Percentiles rank a stretch among this genome's conserved stretches.
phyloP scores from a whole-genome alignment of 2,888 invertebrate genomes.

The Sarcophaga subvicina region DNA sequence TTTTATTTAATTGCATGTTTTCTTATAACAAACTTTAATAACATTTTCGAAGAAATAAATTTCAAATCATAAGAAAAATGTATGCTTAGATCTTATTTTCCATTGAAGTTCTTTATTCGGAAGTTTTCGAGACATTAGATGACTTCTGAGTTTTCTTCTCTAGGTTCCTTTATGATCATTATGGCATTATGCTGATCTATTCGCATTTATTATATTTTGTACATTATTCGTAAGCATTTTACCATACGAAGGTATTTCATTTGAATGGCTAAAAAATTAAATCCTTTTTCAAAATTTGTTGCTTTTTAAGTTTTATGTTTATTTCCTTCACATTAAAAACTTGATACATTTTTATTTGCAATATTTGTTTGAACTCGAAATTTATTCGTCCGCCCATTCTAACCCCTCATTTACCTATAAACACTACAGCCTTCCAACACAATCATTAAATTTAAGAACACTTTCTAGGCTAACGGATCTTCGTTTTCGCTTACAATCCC shows the following conservation, averaged over 20 bases:
- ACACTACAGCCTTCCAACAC: constrained; percentile 54
- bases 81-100: no score
- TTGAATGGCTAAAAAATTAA: constrained; percentile 28
- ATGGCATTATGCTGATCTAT: neutral
- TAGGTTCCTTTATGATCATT: no score
- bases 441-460: constrained; percentile 78
- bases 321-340: constrained; percentile 31
- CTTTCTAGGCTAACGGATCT: constrained; percentile 88
- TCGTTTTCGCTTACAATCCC: constrained; percentile 89
- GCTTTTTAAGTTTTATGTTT: neutral
- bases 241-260: constrained; percentile 35
- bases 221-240: neutral
- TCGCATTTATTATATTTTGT: neutral
- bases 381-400: constrained; percentile 81
- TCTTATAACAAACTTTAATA: no score
- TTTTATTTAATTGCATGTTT: no score
- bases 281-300: neutral
- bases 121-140: no score
- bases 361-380: constrained; percentile 78
- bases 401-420: constrained; percentile 76
- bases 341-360: constrained; percentile 73
- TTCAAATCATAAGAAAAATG: no score
- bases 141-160: no score
- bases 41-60: no score
- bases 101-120: no score